Evolutionary conservation across 2,113 vertebrate species (phyloP).

Genomic region (Misgurnus mizolepis): DNA sequence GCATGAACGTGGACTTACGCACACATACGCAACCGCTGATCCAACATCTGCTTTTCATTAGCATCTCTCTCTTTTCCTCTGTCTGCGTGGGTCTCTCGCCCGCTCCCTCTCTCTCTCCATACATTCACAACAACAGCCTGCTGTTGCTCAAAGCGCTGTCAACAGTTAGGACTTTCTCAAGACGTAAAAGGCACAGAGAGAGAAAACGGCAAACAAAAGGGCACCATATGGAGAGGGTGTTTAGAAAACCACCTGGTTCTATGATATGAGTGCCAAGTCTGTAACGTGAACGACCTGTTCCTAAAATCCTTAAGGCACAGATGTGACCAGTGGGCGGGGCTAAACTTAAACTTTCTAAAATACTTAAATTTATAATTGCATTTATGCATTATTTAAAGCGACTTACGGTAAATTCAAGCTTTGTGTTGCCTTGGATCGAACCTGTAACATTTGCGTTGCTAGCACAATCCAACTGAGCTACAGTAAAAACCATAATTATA

Average conservation of each 20-base stretch:
- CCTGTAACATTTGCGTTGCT: too few relatives aligned
- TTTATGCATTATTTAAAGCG: too few relatives aligned
- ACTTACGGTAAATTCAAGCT: too few relatives aligned
- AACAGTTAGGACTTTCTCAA: slow-evolving; percentile 45
- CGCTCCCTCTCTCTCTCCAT: slow-evolving; percentile 5
- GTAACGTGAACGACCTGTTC: slow-evolving; percentile 27
- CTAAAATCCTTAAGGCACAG: slow-evolving; percentile 30
- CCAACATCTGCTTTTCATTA: slow-evolving; percentile 60
- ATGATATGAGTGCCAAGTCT: slow-evolving; percentile 44
- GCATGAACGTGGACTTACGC: not conserved
- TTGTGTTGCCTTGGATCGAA: too few relatives aligned
- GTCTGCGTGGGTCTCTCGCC: slow-evolving; percentile 1
- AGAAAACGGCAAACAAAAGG: slow-evolving; percentile 41
- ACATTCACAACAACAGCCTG: slow-evolving; percentile 46
- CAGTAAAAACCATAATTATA: too few relatives aligned
- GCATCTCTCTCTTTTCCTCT: slow-evolving; percentile 5
- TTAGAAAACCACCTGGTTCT: slow-evolving; percentile 52
- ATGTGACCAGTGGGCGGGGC: not conserved
- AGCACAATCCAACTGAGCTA: too few relatives aligned
- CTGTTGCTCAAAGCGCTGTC: slow-evolving; percentile 45
- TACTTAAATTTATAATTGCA: not conserved
- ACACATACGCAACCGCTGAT: slow-evolving; percentile 41
- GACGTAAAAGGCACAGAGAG: slow-evolving; percentile 37
- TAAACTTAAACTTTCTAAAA: not conserved
- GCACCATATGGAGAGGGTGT: slow-evolving; percentile 48